Conservation (phyloP, 2,888 invertebrate species). For the Zootermopsis nevadensis region DNA sequence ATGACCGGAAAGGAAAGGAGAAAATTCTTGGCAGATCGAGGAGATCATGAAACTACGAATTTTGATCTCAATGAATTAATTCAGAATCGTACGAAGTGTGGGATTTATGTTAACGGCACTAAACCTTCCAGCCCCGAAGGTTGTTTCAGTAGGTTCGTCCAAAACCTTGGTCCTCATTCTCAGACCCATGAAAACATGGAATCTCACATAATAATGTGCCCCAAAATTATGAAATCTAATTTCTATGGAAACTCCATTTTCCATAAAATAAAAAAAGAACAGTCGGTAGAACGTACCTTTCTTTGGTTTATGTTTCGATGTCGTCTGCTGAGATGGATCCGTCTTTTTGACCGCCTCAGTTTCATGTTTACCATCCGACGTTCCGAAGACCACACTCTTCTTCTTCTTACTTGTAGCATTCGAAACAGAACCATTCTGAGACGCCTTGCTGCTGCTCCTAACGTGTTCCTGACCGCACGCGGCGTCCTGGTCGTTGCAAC, state of each 20-base stretch:
- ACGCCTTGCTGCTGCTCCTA: constrained; percentile 2
- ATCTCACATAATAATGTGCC: not conserved
- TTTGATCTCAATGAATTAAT: too few relatives aligned
- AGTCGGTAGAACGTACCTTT: constrained; percentile 15
- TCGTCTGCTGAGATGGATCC: not conserved
- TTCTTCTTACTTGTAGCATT: not conserved
- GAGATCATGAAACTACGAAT: too few relatives aligned
- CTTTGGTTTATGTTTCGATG: constrained; percentile 18
- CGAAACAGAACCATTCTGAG: not conserved
- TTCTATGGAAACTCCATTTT: too few relatives aligned
- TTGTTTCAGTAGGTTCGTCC: too few relatives aligned
- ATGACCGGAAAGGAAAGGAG: too few relatives aligned
- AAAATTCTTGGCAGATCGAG: too few relatives aligned
- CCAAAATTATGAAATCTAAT: too few relatives aligned
- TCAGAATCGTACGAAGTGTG: too few relatives aligned
- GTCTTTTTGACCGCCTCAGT: not conserved
- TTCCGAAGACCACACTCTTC: not conserved
- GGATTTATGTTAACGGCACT: too few relatives aligned
- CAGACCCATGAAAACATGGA: too few relatives aligned
- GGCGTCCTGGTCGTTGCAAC: not conserved
- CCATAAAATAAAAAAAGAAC: not conserved
- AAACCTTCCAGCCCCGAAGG: too few relatives aligned
- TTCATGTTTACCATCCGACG: not conserved
- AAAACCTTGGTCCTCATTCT: too few relatives aligned
- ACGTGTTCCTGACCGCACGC: not conserved